phyloP scores from a whole-genome alignment of 2,113 vertebrate species.

The Coregonus clupeaformis region DNA sequence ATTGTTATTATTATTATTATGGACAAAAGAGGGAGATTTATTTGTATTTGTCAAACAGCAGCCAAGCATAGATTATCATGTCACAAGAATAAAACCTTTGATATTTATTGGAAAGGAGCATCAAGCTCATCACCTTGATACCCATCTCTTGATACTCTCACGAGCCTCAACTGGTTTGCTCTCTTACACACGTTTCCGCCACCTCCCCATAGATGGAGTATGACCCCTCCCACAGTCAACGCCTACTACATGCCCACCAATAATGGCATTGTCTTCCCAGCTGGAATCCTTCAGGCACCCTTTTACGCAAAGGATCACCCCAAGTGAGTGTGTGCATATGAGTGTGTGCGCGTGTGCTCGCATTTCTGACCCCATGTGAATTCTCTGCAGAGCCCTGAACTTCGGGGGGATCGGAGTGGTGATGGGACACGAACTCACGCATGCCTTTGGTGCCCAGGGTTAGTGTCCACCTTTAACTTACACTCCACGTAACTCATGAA shows the following conservation, averaged over 20 bases:
- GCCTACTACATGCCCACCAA: slow-evolving; percentile 98
- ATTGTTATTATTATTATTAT: no score
- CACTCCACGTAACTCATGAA: background rate
- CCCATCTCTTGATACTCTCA: no score
- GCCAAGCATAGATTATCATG: no score
- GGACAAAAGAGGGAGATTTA: no score
- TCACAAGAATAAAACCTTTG: no score
- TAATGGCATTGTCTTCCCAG: slow-evolving; percentile 96
- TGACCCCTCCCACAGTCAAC: slow-evolving; percentile 97
- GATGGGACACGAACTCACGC: slow-evolving; percentile 97
- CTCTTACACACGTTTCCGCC: background rate
- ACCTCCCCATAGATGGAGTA: slow-evolving; percentile 85
- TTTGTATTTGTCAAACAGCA: no score
- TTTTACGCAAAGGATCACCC: slow-evolving; percentile 94
- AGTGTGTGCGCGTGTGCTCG: slow-evolving; percentile 1
- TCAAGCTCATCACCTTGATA: no score
- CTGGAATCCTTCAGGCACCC: slow-evolving; percentile 95
- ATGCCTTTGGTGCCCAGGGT: slow-evolving; percentile 98
- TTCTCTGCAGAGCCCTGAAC: slow-evolving; percentile 85
- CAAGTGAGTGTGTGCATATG: slow-evolving; percentile 80
- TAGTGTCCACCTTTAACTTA: slow-evolving; percentile 31
- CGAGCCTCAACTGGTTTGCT: no score
- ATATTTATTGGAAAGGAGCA: no score
- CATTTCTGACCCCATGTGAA: background rate
- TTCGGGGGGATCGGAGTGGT: slow-evolving; percentile 97